These are phyloP conservation scores for Hylyphantes graminicola DNA, from an alignment of 1,140 invertebrate genomes.

Conservation along the genomic window DNA sequence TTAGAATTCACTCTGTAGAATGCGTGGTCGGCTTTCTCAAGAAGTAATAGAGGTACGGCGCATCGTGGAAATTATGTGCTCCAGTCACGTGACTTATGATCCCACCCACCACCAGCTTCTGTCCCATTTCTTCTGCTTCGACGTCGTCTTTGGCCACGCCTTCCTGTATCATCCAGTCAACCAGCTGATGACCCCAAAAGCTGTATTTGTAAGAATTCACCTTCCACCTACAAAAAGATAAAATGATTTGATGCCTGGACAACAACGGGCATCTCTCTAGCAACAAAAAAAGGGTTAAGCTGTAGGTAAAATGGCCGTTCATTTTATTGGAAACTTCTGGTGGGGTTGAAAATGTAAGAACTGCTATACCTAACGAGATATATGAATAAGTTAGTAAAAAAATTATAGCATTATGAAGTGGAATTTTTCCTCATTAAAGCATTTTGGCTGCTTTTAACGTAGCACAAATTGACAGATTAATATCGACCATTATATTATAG, in stretches of 20 bases:
- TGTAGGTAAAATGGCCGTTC: no score
- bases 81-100: constrained; percentile 19
- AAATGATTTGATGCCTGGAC: background rate
- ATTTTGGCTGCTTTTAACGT: no score
- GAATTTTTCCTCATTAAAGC: no score
- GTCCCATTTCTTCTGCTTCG: constrained; percentile 47
- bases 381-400: no score
- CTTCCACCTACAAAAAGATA: constrained; percentile 44
- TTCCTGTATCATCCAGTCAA: constrained; percentile 47
- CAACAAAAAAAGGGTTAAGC: background rate
- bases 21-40: background rate
- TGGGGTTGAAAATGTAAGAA: no score
- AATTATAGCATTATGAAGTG: no score
- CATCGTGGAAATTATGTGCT: constrained; percentile 36
- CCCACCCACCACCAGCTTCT: constrained; percentile 25
- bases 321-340: no score
- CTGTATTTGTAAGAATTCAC: constrained; percentile 7
- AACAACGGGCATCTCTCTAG: background rate
- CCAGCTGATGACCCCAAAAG: constrained; percentile 53
- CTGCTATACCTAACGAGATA: no score
- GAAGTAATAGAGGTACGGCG: constrained; percentile 48
- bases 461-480: no score
- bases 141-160: constrained; percentile 30
- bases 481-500: no score
- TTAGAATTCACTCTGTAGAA: background rate